Base-by-base conservation (phyloP, 2,797 vertebrate genomes). In the Euthynnus affinis region DNA sequence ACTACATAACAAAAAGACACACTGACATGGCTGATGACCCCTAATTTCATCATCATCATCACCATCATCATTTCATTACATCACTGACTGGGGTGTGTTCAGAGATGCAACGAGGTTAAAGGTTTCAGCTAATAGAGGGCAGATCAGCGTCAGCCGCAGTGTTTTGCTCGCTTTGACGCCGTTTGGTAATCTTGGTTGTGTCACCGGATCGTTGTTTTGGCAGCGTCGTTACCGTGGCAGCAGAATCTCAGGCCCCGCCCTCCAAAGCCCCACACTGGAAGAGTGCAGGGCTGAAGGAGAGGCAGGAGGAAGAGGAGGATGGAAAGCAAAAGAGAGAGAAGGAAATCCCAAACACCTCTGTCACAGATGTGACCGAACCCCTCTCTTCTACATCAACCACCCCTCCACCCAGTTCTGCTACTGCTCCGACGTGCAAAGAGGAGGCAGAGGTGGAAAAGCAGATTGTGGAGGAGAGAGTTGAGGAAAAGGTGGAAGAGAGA, bases 191-290 rank as follows among this genome's bases (percentile, higher is more conserved):
- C 75, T 74, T 58, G 84, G 74, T 58, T 81, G 80, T 90, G 65
- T 89, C 79, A 82, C 88, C 87, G 91, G 87, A 78, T 81, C 71
- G 53, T 77, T 79, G 51, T 93, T 90, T 93, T 91, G 93, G 90
- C 91, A 88, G 91, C 85, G 59, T 75, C 32, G 74, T 85, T 88
- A 76, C 89, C 25, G n/a, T 79, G 86, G 81, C 68, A 58, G 79
- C 85, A 57, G 89, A 87, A 80, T 66, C 81, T 90, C 89, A 75
- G 75, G 58, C 86, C 44, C 75, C 23, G 1, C 74, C 88, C 74
- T 74, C 89, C 74, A 81, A 89, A 82, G 76, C 82, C 63, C 82
- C 66, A 9, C 56, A 77, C 76, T 81, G 78, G 63, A 60, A 65
- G 57, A 68, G 59, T 70, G 69, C 74, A 67, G 85, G 80, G 62